Conservation (phyloP, 2,888 invertebrate species). For the Trypoxylon attenuatum region DNA sequence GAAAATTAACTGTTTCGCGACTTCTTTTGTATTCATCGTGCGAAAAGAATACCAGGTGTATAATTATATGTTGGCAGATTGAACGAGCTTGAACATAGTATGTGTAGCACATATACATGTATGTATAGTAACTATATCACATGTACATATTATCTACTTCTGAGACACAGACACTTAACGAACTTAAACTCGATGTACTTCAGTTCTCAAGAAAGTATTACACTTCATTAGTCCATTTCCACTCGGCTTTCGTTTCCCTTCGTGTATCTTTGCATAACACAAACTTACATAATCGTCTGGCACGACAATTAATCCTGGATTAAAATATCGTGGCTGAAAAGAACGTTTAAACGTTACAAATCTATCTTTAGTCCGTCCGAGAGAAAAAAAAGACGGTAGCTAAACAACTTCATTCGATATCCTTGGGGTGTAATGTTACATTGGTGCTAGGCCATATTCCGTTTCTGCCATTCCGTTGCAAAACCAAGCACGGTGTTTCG, state of each 20-base stretch:
- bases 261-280: background rate
- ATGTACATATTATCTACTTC: too few relatives aligned
- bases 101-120: too few relatives aligned
- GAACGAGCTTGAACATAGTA: too few relatives aligned
- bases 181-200: too few relatives aligned
- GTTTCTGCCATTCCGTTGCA: conserved; percentile 60
- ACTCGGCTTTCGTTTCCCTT: background rate
- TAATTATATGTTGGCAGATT: too few relatives aligned
- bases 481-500: conserved; percentile 50
- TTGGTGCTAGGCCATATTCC: conserved; percentile 49
- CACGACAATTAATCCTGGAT: conserved; percentile 18
- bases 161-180: too few relatives aligned
- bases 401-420: conserved; percentile 58
- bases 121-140: too few relatives aligned
- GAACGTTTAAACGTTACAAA: conserved; percentile 35
- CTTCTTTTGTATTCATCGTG: too few relatives aligned
- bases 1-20: too few relatives aligned
- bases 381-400: conserved; percentile 23
- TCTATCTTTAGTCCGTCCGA: conserved; percentile 36
- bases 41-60: too few relatives aligned
- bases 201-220: too few relatives aligned
- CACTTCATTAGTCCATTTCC: background rate
- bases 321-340: conserved; percentile 19
- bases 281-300: conserved; percentile 1
- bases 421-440: conserved; percentile 52